A percentile compares a stretch with the other conserved stretches of the same genome.
Conservation (phyloP, 2,797 vertebrate species). For the Hippopotamyrus pictus region DNA sequence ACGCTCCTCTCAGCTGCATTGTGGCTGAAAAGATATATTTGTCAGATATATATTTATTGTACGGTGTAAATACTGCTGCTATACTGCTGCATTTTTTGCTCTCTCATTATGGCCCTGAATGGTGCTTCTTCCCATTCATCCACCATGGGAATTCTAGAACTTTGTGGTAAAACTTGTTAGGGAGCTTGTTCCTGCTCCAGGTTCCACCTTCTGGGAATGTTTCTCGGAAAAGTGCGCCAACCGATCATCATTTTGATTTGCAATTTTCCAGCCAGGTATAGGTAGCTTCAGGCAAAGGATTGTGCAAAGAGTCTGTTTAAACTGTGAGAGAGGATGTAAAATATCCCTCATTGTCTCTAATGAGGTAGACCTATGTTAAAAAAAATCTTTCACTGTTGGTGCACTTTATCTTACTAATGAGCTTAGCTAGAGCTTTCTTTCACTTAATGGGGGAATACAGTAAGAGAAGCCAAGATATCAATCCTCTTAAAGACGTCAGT, state of each 20-base stretch:
- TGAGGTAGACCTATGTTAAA: neutral
- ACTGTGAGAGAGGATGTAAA: conserved; percentile 4
- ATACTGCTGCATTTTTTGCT: neutral
- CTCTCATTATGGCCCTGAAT: conserved; percentile 19
- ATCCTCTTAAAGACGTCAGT: neutral
- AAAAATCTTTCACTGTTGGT: neutral
- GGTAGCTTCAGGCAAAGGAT: conserved; percentile 23
- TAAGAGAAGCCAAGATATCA: neutral
- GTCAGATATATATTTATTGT: neutral
- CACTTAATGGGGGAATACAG: neutral
- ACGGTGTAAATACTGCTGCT: neutral
- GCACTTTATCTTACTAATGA: neutral
- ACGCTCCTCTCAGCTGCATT: neutral
- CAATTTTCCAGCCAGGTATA: conserved; percentile 34
- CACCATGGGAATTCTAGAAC: conserved; percentile 44
- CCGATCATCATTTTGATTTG: conserved; percentile 56
- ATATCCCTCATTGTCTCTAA: neutral
- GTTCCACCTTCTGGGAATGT: conserved; percentile 56
- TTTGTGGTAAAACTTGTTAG: conserved; percentile 59
- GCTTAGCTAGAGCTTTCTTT: neutral
- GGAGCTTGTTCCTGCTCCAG: conserved; percentile 50
- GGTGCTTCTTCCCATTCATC: neutral
- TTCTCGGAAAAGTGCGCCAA: conserved; percentile 47
- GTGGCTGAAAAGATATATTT: neutral
- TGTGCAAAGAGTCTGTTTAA: conserved; percentile 26